Evolutionary conservation across 2,888 invertebrate genomes (phyloP).

Genomic region (Listrodromus nycthemerus): DNA sequence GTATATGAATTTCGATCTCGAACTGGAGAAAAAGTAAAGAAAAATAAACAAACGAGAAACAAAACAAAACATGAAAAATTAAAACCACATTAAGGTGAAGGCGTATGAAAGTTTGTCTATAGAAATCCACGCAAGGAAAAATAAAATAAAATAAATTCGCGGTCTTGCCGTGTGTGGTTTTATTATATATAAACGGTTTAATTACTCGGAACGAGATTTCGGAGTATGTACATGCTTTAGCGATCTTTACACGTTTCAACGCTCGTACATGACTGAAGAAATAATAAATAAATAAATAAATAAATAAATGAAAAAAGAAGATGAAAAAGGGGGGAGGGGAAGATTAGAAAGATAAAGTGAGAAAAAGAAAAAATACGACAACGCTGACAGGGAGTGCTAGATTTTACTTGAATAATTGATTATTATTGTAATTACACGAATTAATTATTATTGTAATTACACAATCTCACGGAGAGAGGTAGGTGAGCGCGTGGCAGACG

Average conservation of each 20-base stretch:
- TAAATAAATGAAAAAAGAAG: slow-evolving; percentile 50
- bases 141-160: slow-evolving; percentile 28
- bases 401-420: slow-evolving; percentile 68
- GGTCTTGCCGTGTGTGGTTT: slow-evolving; percentile 15
- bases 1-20: slow-evolving; percentile 9
- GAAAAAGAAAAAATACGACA: slow-evolving; percentile 67
- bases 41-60: slow-evolving; percentile 44
- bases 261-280: slow-evolving; percentile 71
- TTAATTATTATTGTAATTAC: slow-evolving; percentile 50
- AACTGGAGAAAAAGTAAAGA: slow-evolving; percentile 52
- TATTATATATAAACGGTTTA: slow-evolving; percentile 32
- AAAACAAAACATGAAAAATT: slow-evolving; percentile 43
- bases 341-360: slow-evolving; percentile 55
- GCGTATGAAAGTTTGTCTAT: slow-evolving; percentile 68
- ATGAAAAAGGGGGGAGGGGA: slow-evolving; percentile 54
- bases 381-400: slow-evolving; percentile 67
- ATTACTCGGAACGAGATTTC: slow-evolving; percentile 54
- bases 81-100: slow-evolving; percentile 32
- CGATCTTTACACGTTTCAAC: slow-evolving; percentile 74
- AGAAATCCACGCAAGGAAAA: slow-evolving; percentile 47
- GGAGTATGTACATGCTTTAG: slow-evolving; percentile 74
- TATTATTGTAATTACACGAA: slow-evolving; percentile 66
- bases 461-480: slow-evolving; percentile 63
- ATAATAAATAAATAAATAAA: slow-evolving; percentile 50
- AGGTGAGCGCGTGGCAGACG: slow-evolving; percentile 51